Evolutionary conservation across 1,140 invertebrate species (phyloP), one percentile per base, ranked within the genome.

Genomic region (Homalodisca vitripennis): DNA sequence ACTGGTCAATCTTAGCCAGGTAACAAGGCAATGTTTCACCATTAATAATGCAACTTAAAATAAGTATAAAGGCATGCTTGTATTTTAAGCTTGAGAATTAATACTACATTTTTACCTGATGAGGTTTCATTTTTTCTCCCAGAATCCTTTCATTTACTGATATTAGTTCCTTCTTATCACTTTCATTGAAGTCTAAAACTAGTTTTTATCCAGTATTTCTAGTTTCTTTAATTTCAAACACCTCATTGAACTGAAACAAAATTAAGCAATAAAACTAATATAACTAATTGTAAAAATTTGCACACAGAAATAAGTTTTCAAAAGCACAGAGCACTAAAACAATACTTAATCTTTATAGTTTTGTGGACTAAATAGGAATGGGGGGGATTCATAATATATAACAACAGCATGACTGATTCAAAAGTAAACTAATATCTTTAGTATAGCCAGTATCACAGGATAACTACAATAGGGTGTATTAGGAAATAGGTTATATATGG

Each of bases 81-180:
- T 10, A 41, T 41, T 41, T 41, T 41, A 10, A 41, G 6, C 34
- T n/a, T 41, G 17, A 41, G 17, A n/a, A n/a, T n/a, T n/a, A n/a
- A n/a, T n/a, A n/a, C n/a, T n/a, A n/a, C n/a, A n/a, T n/a, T n/a
- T n/a, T 69, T 72, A 88, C 84, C 82, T 97, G 95, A 88, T 99
- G 98, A 2, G 94, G 94, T 80, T 98, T 99, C 17, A 99, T 79
- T 74, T 92, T 90, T 72, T 88, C 88, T 0, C 95, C 89, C 1
- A 99, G 80, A n/a, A n/a, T n/a, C 46, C 87, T 86, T 70, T 86
- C 82, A 79, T 98, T 86, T 0, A 99, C 93, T 73, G 87, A 82
- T 0, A 99, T 84, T 1, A 95, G 75, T 47, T 89, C 86, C 73
- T 94, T 82, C 74, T 96, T 94, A 0, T 89, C 92, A 69, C 92